Evolutionary conservation across 2,888 invertebrate species (phyloP), one percentile per base, ranked within the genome.

Genomic region (Melanotus villosus): DNA sequence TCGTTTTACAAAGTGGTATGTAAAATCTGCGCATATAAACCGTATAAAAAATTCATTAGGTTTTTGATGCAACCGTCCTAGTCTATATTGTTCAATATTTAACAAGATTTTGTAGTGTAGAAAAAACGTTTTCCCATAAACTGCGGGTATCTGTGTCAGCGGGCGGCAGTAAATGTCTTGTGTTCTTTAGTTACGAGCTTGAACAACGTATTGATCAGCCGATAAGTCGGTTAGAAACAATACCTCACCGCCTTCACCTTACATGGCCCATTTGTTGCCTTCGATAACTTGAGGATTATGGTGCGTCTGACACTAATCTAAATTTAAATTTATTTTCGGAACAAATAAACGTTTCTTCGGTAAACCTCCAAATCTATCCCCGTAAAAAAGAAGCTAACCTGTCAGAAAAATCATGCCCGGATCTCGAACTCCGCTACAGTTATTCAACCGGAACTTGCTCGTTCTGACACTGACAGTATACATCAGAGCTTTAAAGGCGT

Each of bases 171-270:
- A 70, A 72, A 72, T 67, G 66, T 66, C 63, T 62, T 63, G 66
- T 63, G 67, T 63, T 70, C 70, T 70, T 65, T 68, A 72, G 70
- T 68, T 72, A 70, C 70, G 64, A 70, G 68, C 70, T 67, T 65
- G 67, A 72, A 72, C 64, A 70, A 68, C 60, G 65, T 70, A 72
- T 72, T 70, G 72, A 72, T 72, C 68, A 70, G 65, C 18, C 68
- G 62, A 68, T 68, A 68, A 72, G 70, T 56, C 71, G 65, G 62
- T 68, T 70, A 72, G 67, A 72, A 70, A 72, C 70, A 70, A 68
- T 70, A 68, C 70, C 62, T 70, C 66, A 57, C 63, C 54, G 68
- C 60, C 65, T 71, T 62, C 68, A 69, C 70, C 66, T 70, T 67
- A 70, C 70, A 70, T 63, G 70, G 66, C 30, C 70, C 70, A 70